Conservation (phyloP, 2,888 invertebrate genomes). For the Salticus scenicus region DNA sequence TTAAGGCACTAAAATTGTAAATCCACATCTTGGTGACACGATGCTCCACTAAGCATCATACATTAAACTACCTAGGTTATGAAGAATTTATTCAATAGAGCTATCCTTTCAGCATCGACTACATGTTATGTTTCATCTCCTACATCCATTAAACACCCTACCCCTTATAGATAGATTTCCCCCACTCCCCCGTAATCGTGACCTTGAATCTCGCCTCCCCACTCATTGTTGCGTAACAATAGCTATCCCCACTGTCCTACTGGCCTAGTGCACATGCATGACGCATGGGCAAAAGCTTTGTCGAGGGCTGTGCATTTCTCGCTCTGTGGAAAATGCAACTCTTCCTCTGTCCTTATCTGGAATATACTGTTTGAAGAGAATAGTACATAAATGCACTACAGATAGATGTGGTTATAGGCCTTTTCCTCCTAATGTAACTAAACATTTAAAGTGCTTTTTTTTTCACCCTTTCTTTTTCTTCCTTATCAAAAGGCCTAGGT, state of each 20-base stretch:
- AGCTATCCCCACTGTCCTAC: constrained; percentile 51
- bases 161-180: neutral
- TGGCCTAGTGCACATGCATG: constrained; percentile 65
- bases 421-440: no score
- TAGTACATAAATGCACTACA: no score
- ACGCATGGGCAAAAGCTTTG: constrained; percentile 49
- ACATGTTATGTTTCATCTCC: constrained; percentile 4
- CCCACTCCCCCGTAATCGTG: constrained; percentile 24
- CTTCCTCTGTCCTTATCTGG: neutral
- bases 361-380: neutral
- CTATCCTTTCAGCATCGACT: neutral
- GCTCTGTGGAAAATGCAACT: neutral
- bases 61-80: no score
- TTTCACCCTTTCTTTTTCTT: no score
- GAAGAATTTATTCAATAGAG: no score
- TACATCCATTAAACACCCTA: constrained; percentile 48
- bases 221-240: constrained; percentile 63
- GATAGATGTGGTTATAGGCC: no score
- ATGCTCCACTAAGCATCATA: no score
- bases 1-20: no score
- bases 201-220: constrained; percentile 57
- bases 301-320: neutral
- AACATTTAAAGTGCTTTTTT: no score
- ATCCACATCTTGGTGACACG: no score
- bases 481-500: no score